Evolutionary conservation across 1,140 invertebrate genomes (phyloP).

Genomic region (Drosophila bocqueti): DNA sequence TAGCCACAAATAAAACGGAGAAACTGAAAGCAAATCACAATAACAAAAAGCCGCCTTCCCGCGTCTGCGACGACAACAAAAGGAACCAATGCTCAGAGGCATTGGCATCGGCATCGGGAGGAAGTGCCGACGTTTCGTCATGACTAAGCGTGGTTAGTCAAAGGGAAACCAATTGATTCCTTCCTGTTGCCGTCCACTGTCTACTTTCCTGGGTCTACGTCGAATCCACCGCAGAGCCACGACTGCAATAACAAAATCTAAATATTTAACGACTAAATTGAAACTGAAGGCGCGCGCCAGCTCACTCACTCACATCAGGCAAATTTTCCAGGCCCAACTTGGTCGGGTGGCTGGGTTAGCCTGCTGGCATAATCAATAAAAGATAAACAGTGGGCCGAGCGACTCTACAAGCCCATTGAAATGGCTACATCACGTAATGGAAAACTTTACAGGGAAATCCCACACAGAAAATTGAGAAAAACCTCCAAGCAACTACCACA

Average conservation of each 20-base stretch:
- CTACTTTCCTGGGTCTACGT: neutral
- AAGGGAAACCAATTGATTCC: slow-evolving; percentile 79
- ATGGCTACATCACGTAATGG: slow-evolving; percentile 72
- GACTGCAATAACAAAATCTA: slow-evolving; percentile 67
- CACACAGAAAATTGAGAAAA: slow-evolving; percentile 36
- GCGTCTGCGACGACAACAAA: slow-evolving; percentile 54
- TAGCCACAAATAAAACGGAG: slow-evolving; percentile 50
- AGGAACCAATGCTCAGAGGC: slow-evolving; percentile 52
- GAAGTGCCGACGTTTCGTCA: slow-evolving; percentile 61
- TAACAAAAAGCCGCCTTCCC: slow-evolving; percentile 38
- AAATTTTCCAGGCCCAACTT: slow-evolving; percentile 65
- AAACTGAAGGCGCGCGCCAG: slow-evolving; percentile 69
- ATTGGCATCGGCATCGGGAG: slow-evolving; percentile 41
- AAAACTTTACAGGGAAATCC: slow-evolving; percentile 68
- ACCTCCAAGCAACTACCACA: slow-evolving; percentile 18
- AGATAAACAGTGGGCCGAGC: slow-evolving; percentile 72
- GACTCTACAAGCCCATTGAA: slow-evolving; percentile 46
- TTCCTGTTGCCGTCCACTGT: slow-evolving; percentile 60
- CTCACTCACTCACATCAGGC: slow-evolving; percentile 63
- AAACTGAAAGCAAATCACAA: slow-evolving; percentile 37
- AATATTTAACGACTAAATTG: slow-evolving; percentile 83
- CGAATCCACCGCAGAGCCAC: slow-evolving; percentile 34
- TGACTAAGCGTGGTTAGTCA: slow-evolving; percentile 68
- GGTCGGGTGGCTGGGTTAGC: slow-evolving; percentile 38
- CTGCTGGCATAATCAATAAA: slow-evolving; percentile 80